Evolutionary conservation across 2,888 invertebrate species (phyloP), one percentile per base, ranked within the genome.

Genomic region (Chymomyza fuscimana): DNA sequence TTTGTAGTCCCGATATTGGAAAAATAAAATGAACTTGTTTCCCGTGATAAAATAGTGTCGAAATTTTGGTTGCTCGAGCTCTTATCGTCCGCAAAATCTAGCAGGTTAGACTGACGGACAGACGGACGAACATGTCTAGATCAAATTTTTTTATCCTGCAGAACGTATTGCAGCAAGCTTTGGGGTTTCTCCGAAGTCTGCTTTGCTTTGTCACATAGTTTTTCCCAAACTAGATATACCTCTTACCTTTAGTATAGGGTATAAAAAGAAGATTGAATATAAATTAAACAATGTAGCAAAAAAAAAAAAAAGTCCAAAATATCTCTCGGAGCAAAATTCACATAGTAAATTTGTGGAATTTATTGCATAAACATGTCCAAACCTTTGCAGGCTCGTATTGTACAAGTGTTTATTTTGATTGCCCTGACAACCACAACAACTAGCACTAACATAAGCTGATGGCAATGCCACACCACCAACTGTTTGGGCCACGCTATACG

Each of bases 341-440:
- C 85, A 88, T 69, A 79, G 79, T 88, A 88, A 87, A 80, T 74
- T 74, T 65, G 63, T 22, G 69, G 60, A 82, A 77, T 80, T 88
- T 79, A 88, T 84, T 80, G 72, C 67, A 59, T 67, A 82, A 80
- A 78, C 80, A 77, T 79, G 79, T 82, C 58, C 58, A 29, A 25
- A 19, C 25, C 22, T 58, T 25, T 12, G 25, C 25, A 46, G 58
- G 76, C 78, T 87, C 80, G 82, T 88, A 86, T 88, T 87, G 78
- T 81, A 77, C 78, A 88, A 89, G 88, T 87, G 84, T 89, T 89
- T 89, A 89, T 89, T 89, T 89, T 89, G 89, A 89, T 88, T 79
- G 79, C 78, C 87, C 77, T 73, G 77, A 67, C 87, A 79, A 82
- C 73, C 7, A 19, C 54, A 16, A 19, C 22, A 22, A 54, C 54